phyloP scores from a whole-genome alignment of 92 coral and sea anemone genomes.

The Palythoa grandis region DNA sequence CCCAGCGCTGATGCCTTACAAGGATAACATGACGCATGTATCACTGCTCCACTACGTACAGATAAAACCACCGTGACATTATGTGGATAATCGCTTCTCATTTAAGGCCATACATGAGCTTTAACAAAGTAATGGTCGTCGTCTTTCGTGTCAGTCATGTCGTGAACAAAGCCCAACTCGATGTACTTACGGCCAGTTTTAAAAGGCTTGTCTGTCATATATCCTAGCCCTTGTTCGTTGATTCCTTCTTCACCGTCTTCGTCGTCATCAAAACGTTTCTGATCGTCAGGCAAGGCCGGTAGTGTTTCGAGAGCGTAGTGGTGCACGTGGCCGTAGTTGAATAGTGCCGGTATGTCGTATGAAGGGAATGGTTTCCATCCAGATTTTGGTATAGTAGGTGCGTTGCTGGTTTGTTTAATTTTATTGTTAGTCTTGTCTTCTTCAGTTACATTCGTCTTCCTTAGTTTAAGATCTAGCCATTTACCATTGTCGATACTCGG shows the following conservation, averaged over 20 bases:
- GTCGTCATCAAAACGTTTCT: not conserved
- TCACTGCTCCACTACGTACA: constrained; percentile 44
- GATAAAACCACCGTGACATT: constrained; percentile 53
- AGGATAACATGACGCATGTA: constrained; percentile 58
- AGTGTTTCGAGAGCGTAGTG: constrained; percentile 55
- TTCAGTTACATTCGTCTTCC: no score
- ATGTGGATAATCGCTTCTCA: constrained; percentile 45
- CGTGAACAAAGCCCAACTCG: constrained; percentile 56
- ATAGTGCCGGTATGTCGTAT: constrained; percentile 43
- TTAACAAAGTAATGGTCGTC: constrained; percentile 37
- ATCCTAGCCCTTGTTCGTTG: constrained; percentile 49
- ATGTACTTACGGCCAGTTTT: constrained; percentile 52
- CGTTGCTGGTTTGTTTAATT: not conserved
- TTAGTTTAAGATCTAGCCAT: no score
- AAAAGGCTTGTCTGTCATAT: constrained; percentile 60
- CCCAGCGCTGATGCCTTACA: constrained; percentile 60
- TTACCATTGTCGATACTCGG: no score
- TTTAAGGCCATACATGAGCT: constrained; percentile 62
- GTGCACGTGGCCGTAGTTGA: constrained; percentile 61
- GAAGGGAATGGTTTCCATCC: constrained; percentile 59
- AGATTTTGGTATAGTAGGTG: constrained; percentile 35
- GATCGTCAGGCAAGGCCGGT: constrained; percentile 1
- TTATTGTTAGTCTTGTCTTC: no score
- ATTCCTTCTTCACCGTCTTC: not conserved
- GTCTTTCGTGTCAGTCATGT: constrained; percentile 34